phyloP scores from a whole-genome alignment of 1,140 invertebrate genomes.

The Zaprionus taronus region DNA sequence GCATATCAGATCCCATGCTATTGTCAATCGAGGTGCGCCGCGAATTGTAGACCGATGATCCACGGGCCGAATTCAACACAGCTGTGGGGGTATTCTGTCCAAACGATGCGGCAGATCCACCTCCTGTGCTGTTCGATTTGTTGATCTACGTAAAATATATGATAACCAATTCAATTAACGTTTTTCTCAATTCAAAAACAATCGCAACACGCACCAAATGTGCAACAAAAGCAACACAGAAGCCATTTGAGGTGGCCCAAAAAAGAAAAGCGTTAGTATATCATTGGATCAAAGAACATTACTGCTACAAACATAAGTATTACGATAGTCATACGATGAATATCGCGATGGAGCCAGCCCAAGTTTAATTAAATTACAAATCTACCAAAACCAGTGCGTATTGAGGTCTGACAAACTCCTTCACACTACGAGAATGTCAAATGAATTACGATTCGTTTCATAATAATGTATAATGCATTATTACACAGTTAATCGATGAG shows the following conservation, averaged over 20 bases:
- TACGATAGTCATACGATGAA: constrained; percentile 23
- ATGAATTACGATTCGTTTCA: too few species aligned
- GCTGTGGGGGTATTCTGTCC: constrained; percentile 76
- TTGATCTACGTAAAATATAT: constrained; percentile 47
- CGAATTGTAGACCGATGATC: constrained; percentile 81
- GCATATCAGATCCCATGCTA: constrained; percentile 72
- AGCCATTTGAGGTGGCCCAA: constrained; percentile 34
- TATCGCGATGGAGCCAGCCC: constrained; percentile 15
- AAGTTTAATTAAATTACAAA: constrained; percentile 12
- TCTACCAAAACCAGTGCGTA: constrained; percentile 46
- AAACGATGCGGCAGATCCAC: constrained; percentile 43
- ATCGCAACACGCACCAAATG: constrained; percentile 2
- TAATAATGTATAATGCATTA: too few species aligned
- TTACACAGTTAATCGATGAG: too few species aligned
- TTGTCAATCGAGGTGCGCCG: constrained; percentile 81
- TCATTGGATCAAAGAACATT: constrained; percentile 35
- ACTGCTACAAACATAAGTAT: constrained; percentile 28
- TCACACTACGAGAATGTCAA: not conserved
- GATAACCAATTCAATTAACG: constrained; percentile 1
- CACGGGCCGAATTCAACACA: constrained; percentile 65
- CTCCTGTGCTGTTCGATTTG: constrained; percentile 50
- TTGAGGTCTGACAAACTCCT: not conserved
- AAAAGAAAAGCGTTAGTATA: constrained; percentile 59
- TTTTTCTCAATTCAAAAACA: constrained; percentile 11
- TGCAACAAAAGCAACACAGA: constrained; percentile 42